These are phyloP conservation scores for Helicolenus hilgendorfi DNA, from an alignment of 2,797 vertebrate species.

Conservation along the genomic window DNA sequence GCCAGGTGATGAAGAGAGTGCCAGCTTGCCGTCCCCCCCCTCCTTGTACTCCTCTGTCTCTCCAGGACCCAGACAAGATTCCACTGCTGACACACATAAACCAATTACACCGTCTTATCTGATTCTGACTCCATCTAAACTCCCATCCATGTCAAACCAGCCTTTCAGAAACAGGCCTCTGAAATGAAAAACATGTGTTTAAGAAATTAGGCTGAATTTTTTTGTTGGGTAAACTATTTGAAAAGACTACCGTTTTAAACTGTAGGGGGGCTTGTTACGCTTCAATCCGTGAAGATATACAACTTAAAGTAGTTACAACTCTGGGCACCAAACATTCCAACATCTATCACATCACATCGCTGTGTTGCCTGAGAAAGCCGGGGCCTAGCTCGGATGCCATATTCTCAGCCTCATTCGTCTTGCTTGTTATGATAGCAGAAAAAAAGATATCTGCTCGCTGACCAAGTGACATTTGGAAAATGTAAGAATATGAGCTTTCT, in stretches of 20 bases:
- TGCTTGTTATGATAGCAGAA: conserved; percentile 82
- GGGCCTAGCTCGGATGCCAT: conserved; percentile 54
- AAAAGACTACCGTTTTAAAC: conserved; percentile 70
- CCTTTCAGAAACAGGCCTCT: conserved; percentile 78
- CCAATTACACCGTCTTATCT: conserved; percentile 88
- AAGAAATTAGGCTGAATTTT: conserved; percentile 81
- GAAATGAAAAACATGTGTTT: conserved; percentile 85
- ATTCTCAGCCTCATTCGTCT: conserved; percentile 83
- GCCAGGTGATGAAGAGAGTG: conserved; percentile 85
- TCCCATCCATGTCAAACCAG: conserved; percentile 82
- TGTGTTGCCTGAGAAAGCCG: conserved; percentile 61
- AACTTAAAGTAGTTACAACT: conserved; percentile 36
- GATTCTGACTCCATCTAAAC: conserved; percentile 83
- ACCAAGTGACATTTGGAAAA: conserved; percentile 85
- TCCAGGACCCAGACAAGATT: conserved; percentile 82
- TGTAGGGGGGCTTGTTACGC: conserved; percentile 1
- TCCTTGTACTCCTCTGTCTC: conserved; percentile 65
- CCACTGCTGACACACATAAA: conserved; percentile 89
- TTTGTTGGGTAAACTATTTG: conserved; percentile 77
- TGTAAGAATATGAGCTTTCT: conserved; percentile 82
- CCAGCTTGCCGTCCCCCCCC: conserved; percentile 55
- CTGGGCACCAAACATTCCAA: conserved; percentile 32
- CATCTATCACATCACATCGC: conserved; percentile 45
- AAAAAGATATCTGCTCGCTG: conserved; percentile 76
- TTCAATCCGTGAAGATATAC: conserved; percentile 46